Percentiles rank a stretch among this genome's conserved stretches.
Conservation (phyloP, 2,113 vertebrate species). For the Chlorodrepanis virens region DNA sequence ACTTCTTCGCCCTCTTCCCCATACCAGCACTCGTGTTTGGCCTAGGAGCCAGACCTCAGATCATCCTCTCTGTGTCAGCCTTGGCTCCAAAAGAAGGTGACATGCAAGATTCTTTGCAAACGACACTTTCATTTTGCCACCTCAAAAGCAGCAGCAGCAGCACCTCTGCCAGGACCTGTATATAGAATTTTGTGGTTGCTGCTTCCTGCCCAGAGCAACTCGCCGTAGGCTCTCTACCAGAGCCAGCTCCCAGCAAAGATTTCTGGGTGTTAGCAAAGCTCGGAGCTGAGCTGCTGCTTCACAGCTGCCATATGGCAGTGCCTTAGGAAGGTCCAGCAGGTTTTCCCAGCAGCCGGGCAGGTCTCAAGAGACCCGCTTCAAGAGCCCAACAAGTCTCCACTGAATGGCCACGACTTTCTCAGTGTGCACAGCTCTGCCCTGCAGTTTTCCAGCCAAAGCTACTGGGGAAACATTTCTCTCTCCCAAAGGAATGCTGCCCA, state of each 20-base stretch:
- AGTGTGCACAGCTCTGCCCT: background rate
- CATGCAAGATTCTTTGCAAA: background rate
- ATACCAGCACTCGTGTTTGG: rapidly evolving
- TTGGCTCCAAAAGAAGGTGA: background rate
- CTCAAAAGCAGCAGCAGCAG: slow-evolving; percentile 5
- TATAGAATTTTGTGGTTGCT: slow-evolving; percentile 34
- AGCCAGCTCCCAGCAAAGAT: background rate
- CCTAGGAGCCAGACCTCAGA: background rate
- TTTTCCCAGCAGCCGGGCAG: background rate
- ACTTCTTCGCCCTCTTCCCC: background rate
- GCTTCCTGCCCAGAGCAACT: slow-evolving; percentile 38
- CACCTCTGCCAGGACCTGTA: slow-evolving; percentile 7
- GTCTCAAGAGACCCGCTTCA: background rate
- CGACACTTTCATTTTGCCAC: background rate
- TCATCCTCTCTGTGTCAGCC: background rate
- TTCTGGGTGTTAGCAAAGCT: background rate
- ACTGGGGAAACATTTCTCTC: rapidly evolving
- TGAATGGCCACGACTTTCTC: rapidly evolving
- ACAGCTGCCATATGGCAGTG: background rate
- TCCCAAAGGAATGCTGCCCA: background rate
- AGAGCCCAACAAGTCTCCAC: background rate
- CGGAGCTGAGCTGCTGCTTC: background rate
- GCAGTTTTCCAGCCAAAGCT: background rate
- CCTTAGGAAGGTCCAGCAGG: background rate
- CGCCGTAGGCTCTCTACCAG: rapidly evolving